Conservation (phyloP, 2,888 invertebrate genomes). For the Acanthosoma haemorrhoidale region DNA sequence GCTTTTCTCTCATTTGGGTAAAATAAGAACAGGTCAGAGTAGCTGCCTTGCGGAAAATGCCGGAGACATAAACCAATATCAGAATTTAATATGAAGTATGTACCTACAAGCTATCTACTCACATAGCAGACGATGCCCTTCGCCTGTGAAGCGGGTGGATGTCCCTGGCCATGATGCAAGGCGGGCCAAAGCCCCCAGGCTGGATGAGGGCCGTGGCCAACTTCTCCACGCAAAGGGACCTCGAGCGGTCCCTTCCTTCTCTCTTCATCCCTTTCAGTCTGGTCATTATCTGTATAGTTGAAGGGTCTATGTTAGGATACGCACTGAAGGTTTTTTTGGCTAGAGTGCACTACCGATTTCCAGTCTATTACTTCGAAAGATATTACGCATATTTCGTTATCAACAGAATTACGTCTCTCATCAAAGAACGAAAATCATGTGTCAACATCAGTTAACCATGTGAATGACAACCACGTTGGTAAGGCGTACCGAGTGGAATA, state of each 20-base stretch:
- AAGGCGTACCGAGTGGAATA: too few species aligned
- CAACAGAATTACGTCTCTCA: too few species aligned
- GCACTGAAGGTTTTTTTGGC: neutral
- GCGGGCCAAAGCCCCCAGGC: slow-evolving; percentile 43
- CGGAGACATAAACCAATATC: neutral
- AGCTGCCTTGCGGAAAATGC: neutral
- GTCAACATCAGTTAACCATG: too few species aligned
- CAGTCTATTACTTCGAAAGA: too few species aligned
- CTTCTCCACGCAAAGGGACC: slow-evolving; percentile 46
- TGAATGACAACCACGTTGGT: too few species aligned
- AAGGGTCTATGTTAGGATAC: neutral
- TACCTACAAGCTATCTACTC: slow-evolving; percentile 39
- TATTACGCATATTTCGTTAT: too few species aligned
- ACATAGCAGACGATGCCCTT: slow-evolving; percentile 45
- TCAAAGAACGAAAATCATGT: too few species aligned
- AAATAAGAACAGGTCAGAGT: neutral
- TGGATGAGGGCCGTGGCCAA: slow-evolving; percentile 42
- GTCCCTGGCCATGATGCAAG: slow-evolving; percentile 42
- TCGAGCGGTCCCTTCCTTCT: slow-evolving; percentile 44
- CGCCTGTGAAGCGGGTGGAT: slow-evolving; percentile 43
- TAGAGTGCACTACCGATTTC: neutral
- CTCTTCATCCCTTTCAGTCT: slow-evolving; percentile 20
- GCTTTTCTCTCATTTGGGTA: neutral
- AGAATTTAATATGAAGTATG: neutral
- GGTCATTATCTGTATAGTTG: neutral